A percentile compares a stretch with the other conserved stretches of the same genome.
Evolutionary conservation across 2,888 invertebrate species (phyloP).

Genomic region (Argyresthia goedartella): DNA sequence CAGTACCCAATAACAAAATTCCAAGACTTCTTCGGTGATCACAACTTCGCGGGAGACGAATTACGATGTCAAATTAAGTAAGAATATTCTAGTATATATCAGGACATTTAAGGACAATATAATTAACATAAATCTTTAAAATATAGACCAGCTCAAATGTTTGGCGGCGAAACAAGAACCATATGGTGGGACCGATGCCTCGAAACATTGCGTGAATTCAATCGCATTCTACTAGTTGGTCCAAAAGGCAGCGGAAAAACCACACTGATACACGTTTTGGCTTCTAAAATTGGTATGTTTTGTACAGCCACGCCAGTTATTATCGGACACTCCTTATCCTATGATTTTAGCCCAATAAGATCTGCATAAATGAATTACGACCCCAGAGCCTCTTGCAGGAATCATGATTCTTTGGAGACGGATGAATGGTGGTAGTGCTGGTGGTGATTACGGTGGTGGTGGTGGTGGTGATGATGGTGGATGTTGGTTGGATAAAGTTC

Average conservation of each 20-base stretch:
- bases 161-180: slow-evolving; percentile 31
- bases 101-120: too few relatives aligned
- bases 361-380: too few relatives aligned
- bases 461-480: too few relatives aligned
- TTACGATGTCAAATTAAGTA: slow-evolving; percentile 20
- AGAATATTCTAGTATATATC: too few relatives aligned
- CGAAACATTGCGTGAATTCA: slow-evolving; percentile 24
- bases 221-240: slow-evolving; percentile 36
- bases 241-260: slow-evolving; percentile 35
- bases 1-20: slow-evolving; percentile 32
- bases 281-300: slow-evolving; percentile 33
- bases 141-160: slow-evolving; percentile 25
- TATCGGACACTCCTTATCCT: too few relatives aligned
- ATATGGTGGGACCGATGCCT: slow-evolving; percentile 48
- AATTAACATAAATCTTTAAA: too few relatives aligned
- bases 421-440: too few relatives aligned
- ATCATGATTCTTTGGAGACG: too few relatives aligned
- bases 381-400: too few relatives aligned
- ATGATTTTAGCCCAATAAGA: too few relatives aligned
- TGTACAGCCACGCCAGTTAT: not conserved
- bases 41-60: slow-evolving; percentile 44
- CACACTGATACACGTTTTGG: slow-evolving; percentile 30
- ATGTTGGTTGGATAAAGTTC: too few relatives aligned
- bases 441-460: too few relatives aligned
- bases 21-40: slow-evolving; percentile 40